These are phyloP conservation scores for Dryadula phaetusa DNA, from an alignment of 2,888 invertebrate genomes.

Conservation along the genomic window DNA sequence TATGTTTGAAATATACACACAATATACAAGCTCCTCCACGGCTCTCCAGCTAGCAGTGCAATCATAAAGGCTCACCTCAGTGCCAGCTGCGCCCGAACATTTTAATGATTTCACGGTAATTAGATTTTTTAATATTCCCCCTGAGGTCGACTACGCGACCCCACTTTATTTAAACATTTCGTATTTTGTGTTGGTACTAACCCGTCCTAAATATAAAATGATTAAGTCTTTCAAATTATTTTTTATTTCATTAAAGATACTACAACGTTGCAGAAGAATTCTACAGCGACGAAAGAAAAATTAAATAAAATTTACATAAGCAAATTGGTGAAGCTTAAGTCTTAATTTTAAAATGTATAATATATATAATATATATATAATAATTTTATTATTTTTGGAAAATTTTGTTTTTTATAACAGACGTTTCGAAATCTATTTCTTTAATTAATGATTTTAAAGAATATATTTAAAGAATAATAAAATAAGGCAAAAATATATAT, in stretches of 20 bases:
- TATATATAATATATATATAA: no score
- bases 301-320: neutral
- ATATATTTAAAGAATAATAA: no score
- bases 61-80: conserved; percentile 40
- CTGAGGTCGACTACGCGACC: conserved; percentile 58
- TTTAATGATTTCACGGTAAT: conserved; percentile 65
- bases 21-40: conserved; percentile 5
- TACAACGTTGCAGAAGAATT: neutral
- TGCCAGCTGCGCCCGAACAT: conserved; percentile 53
- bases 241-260: conserved; percentile 8
- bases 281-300: neutral
- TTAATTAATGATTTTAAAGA: no score
- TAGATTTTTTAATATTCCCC: conserved; percentile 66
- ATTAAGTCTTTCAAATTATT: conserved; percentile 2
- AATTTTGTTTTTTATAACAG: no score
- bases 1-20: neutral
- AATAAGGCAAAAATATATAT: no score
- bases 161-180: conserved; percentile 54
- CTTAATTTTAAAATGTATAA: neutral
- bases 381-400: neutral
- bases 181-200: conserved; percentile 34
- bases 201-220: conserved; percentile 26
- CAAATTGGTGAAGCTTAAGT: neutral
- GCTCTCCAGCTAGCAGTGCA: conserved; percentile 29
- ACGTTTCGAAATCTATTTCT: no score